Evolutionary conservation across 2,797 vertebrate genomes (phyloP), one percentile per base, ranked within the genome.

Genomic region (Anas capensis): DNA sequence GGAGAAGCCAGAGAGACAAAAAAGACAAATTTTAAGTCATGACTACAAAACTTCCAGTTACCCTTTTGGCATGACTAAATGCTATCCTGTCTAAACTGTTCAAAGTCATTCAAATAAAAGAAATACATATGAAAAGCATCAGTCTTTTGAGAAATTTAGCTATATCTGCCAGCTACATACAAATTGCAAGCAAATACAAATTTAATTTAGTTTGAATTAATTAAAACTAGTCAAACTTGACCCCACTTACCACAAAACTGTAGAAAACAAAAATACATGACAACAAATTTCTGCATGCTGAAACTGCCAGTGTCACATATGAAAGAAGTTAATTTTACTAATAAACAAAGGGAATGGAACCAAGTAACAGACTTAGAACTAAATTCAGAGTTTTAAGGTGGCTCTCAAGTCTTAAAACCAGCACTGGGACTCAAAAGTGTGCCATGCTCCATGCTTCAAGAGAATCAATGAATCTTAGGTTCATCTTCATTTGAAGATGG

Each of bases 341-440:
- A 93, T 90, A 80, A 92, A 95, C 86, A 80, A 92, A 94, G 57
- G 75, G 77, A 92, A 87, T 54, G 11, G 75, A 87, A 80, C 29
- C 77, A 83, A 90, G 49, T 88, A 82, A 82, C 84, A 80, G 81
- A 61, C 85, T 89, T 88, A 86, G 90, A 93, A 86, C 48, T 84
- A 88, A 95, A 80, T 94, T 82, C 83, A 79, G 71, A 85, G 20
- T 85, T 88, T 89, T 92, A 95, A 92, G 86, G 88, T 79, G 86
- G 62, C 31, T 84, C 61, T 80, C 38, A 36, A 61, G 53, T n/a
- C 48, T 90, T 61, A 36, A 72, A 94, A 80, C 24, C 62, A 82
- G 33, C 60, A 75, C 2, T 56, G 62, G 92, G 78, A 79, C 78
- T 84, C 70, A 87, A 82, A 90, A 40, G 56, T 0, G 14, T 92